These are phyloP conservation scores for Euplagia quadripunctaria DNA, from an alignment of 2,888 invertebrate species.

Conservation along the genomic window DNA sequence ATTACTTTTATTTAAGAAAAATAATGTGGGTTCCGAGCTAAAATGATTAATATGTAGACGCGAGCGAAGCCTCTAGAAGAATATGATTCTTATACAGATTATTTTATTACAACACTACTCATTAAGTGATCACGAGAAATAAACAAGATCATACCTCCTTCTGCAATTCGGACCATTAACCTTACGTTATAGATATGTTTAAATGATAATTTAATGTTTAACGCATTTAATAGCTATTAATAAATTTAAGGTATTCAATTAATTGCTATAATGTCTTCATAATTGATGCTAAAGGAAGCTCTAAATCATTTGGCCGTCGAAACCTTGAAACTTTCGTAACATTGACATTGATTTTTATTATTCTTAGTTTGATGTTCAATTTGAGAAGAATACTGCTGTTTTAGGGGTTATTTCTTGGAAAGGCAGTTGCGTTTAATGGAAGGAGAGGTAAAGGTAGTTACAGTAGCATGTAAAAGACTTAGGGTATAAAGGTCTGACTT, in stretches of 20 bases:
- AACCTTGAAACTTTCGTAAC: background rate
- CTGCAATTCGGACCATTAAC: background rate
- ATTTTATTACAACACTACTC: background rate
- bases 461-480: too few species aligned
- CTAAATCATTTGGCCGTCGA: background rate
- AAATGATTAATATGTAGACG: too few species aligned
- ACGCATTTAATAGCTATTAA: background rate
- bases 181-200: background rate
- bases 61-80: too few species aligned
- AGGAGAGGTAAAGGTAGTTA: too few species aligned
- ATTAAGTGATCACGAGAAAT: background rate
- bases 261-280: background rate
- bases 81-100: background rate
- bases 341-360: conserved; percentile 5
- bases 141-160: conserved; percentile 1
- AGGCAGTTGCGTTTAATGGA: too few species aligned
- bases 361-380: background rate
- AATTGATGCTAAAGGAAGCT: conserved; percentile 2
- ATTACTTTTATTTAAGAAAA: too few species aligned
- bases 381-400: too few species aligned
- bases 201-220: conserved; percentile 11
- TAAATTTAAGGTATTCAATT: background rate
- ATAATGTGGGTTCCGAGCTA: too few species aligned
- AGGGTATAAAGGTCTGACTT: too few species aligned
- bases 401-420: too few species aligned